Evolutionary conservation across 2,888 invertebrate species (phyloP), one percentile per base, ranked within the genome.

Genomic region (Morpho helenor): DNA sequence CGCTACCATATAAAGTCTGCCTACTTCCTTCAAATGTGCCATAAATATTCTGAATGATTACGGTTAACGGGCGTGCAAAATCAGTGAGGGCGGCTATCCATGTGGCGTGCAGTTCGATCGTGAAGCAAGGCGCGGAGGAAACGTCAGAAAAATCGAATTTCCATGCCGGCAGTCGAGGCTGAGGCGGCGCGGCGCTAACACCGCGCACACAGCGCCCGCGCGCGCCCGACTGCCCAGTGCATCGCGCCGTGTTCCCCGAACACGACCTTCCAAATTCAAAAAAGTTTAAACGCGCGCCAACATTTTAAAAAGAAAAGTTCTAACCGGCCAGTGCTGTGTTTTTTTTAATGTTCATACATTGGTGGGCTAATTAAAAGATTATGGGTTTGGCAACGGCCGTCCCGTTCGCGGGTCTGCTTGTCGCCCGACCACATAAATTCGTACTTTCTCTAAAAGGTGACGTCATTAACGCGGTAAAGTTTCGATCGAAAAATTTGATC

Each of bases 61-160:
- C 69, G 69, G 74, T 69, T 70, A 80, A 81, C 79, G 82, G 80
- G 82, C 83, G 82, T 87, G 87, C 87, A 84, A 87, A 88, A 88
- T 87, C 88, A 83, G 77, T 76, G 82, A 78, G 74, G 77, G 74
- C 75, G 72, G 76, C 75, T 76, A 73, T 81, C 78, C 79, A 79
- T 75, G 77, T 84, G 79, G 82, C 87, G 85, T 89, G 87, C 86
- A 87, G 79, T 90, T 89, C 89, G 89, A 89, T 90, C 89, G 89
- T 77, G 78, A 60, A 66, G 82, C 79, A 82, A 89, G 89, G 89
- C 85, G 89, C 87, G 89, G 89, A 87, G 88, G 87, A 89, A 87
- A 88, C 84, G 88, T 87, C 87, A 87, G 87, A 85, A 88, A 89
- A 89, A 90, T 89, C 89, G 89, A 89, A 89, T 87, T 88, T 87